Base-by-base conservation (phyloP, 2,797 vertebrate genomes). In the Antennarius maculatus region DNA sequence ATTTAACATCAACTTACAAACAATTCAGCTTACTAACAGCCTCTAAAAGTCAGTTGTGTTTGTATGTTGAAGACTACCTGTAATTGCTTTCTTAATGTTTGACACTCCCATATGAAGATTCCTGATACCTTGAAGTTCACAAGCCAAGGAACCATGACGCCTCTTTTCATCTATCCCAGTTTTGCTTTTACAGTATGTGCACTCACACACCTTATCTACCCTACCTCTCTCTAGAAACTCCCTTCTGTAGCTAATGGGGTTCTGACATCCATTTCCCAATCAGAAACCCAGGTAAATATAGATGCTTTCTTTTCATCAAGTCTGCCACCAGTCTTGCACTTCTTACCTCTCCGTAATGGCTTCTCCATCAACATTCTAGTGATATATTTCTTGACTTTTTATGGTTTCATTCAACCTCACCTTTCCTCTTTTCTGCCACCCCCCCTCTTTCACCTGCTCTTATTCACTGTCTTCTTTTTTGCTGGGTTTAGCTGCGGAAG, bases 221-320 rank as follows among this genome's bases (percentile, higher is more conserved):
- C 41, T 68, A 59, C 46, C 46, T 76, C 31, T 62, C 45, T 69
- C 50, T 28, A 79, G 74, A 75, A 50, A 69, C 66, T 70, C 52
- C 17, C 46, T 6, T n/a, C 52, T 71, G 64, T 64, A 57, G 49
- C 68, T 83, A 76, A 82, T 82, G 46, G 61, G 57, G 61, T 47
- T 79, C 56, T 80, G 71, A 86, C 78, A 76, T 84, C 76, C 45
- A 8, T 42, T 52, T 82, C 41, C 23, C 52, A 52, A 57, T 76
- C 48, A 64, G 56, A 78, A 79, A 77, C 50, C 69, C 46, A 41
- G 16, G 65, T 56, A 71, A 71, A 68, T 74, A 68, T 61, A 80
- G 47, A 46, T 7, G 5, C n/a, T 64, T 66, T 64, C 31, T 59
- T 71, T 69, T 67, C 54, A 61, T 69, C 52, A 63, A 39, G 48